Conservation (phyloP, 2,888 invertebrate genomes). For the Dichetophora obliterata region DNA sequence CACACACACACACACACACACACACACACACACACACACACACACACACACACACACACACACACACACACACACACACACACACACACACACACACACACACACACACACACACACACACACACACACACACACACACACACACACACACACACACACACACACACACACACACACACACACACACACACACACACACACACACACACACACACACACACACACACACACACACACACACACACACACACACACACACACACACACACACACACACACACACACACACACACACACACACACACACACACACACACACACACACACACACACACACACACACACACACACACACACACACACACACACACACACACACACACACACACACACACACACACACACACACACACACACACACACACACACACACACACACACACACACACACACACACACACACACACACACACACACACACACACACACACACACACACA, state of each 20-base stretch:
- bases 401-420: neutral
- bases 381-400: neutral
- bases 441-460: neutral
- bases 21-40: neutral
- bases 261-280: neutral
- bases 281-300: neutral
- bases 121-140: neutral
- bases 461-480: neutral
- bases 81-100: neutral
- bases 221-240: neutral
- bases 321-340: neutral
- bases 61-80: neutral
- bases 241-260: neutral
- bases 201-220: neutral
- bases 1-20: neutral
- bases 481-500: neutral
- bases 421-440: neutral
- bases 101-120: neutral
- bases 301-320: neutral
- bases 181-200: neutral
- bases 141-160: neutral
- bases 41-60: neutral
- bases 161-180: neutral
- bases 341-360: neutral
- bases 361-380: neutral